Evolutionary conservation across 2,113 vertebrate genomes (phyloP).

Genomic region (Myxocyprinus asiaticus): DNA sequence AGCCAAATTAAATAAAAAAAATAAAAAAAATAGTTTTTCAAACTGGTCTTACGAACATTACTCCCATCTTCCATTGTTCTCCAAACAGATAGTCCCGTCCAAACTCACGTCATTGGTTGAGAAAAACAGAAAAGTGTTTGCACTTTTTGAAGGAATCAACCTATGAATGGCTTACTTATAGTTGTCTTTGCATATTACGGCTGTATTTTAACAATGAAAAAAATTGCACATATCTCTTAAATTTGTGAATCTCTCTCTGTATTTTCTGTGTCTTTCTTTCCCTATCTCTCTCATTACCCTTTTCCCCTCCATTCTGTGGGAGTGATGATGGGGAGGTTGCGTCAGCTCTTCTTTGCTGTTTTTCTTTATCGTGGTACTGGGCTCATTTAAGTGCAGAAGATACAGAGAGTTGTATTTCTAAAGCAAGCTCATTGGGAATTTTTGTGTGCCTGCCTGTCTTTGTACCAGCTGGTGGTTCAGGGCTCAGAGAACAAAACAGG

Average conservation of each 20-base stretch:
- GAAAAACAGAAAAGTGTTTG: no score
- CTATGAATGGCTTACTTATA: no score
- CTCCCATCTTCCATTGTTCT: no score
- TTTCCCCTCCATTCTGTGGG: neutral
- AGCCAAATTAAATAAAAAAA: no score
- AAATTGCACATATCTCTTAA: neutral
- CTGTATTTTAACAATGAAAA: no score
- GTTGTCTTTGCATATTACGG: no score
- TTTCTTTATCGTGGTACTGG: neutral
- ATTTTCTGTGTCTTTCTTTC: constrained; percentile 18
- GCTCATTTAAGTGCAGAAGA: constrained; percentile 24
- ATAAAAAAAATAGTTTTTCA: no score
- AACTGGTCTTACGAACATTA: no score
- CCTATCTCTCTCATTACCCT: neutral
- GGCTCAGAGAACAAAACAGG: constrained; percentile 39
- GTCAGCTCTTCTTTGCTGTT: neutral
- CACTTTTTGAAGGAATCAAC: no score
- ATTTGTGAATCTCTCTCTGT: constrained; percentile 38
- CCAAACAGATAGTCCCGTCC: no score
- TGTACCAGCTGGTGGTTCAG: constrained; percentile 19
- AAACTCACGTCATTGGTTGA: no score
- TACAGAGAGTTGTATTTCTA: constrained; percentile 27
- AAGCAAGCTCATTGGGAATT: constrained; percentile 30
- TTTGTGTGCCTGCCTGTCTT: constrained; percentile 14
- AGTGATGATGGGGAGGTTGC: constrained; percentile 6